Evolutionary conservation across 2,113 vertebrate genomes (phyloP), one percentile per base, ranked within the genome.

Genomic region (Acrocephalus kingi): DNA sequence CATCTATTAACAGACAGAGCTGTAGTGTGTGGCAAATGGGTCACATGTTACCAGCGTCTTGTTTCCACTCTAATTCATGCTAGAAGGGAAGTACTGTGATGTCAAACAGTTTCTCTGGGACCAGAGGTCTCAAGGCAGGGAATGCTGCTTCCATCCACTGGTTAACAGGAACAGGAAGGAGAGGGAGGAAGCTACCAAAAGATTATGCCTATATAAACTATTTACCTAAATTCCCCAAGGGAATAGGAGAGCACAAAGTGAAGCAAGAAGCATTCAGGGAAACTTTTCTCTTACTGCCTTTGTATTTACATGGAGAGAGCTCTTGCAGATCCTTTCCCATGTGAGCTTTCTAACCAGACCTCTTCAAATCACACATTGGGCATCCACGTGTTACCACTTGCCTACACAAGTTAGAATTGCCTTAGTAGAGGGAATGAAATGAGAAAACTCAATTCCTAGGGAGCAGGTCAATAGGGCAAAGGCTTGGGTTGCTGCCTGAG

Each of bases 61-160:
- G 35, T 92, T 96, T 89, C 93, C 82, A 88, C 51, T 19, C 73
- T 80, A 80, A 90, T 63, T 88, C 67, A 61, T 75, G 45, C 35
- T 78, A 64, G 68, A 93, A 67, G 63, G 78, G 71, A 92, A 90
- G 51, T 58, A 51, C 64, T 72, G 52, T 31, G n/a, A 37, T 24
- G 28, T 71, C n/a, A 83, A 78, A 78, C 21, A 61, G 48, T 80
- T 79, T 55, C 30, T 69, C 27, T 63, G 39, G 59, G 19, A 76
- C 63, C 2, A 3, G 62, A 84, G 16, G 25, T 85, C 55, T 83
- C 71, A 85, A 62, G 49, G 16, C 37, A 80, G 30, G 18, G 74
- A 52, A 76, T 54, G 35, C 30, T 95, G 20, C 62, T 76, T 76
- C 78, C 37, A 84, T 46, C 23, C 7, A 1, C 37, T 77, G 39